Percentiles rank a stretch among this genome's conserved stretches.
Conservation (phyloP, 2,113 vertebrate species). For the Centrocercus urophasianus region DNA sequence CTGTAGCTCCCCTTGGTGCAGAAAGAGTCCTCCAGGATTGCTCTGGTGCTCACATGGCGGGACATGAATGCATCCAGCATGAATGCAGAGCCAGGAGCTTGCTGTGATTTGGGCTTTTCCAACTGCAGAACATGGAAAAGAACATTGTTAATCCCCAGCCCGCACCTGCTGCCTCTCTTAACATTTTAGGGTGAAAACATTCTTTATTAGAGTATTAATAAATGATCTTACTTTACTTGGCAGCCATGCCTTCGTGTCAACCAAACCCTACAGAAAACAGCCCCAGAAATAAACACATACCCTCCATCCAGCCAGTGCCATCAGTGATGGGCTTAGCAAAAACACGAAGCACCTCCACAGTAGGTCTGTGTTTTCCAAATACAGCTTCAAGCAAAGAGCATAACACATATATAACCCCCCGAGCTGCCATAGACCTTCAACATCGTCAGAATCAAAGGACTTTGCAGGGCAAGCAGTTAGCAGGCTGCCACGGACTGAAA, state of each 20-base stretch:
- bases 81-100: fast-evolving
- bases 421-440: not conserved
- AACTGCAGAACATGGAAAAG: not conserved
- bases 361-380: not conserved
- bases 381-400: not conserved
- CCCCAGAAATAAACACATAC: not conserved
- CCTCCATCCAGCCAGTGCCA: not conserved
- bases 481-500: not conserved
- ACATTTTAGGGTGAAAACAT: not conserved
- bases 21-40: fast-evolving
- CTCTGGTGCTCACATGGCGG: fast-evolving
- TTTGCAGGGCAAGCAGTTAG: not conserved
- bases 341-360: not conserved
- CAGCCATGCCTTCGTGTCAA: not conserved
- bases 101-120: not conserved
- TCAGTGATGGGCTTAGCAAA: not conserved
- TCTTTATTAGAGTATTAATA: fast-evolving
- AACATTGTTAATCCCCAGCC: not conserved
- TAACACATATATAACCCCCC: not conserved
- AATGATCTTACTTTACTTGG: not conserved
- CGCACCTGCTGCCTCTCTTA: not conserved
- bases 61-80: not conserved
- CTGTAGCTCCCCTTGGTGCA: not conserved
- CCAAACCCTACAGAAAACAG: fast-evolving
- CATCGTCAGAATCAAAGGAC: not conserved